Evolutionary conservation across 2,888 invertebrate genomes (phyloP).

Genomic region (Patella ulyssiponensis): DNA sequence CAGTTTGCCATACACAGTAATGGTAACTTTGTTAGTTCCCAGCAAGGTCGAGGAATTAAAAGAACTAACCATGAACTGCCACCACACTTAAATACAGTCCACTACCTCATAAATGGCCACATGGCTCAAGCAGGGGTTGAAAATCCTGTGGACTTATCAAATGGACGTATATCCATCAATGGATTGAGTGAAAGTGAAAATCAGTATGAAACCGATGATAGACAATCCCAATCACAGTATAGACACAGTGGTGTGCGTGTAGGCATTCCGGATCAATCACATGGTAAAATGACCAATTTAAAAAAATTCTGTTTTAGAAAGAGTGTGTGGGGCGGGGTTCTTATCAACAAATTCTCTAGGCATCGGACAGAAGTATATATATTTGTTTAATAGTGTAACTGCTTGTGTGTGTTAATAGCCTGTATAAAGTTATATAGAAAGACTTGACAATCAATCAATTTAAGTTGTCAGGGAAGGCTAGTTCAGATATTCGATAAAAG

Average conservation of each 20-base stretch:
- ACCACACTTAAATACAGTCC: slow-evolving; percentile 20
- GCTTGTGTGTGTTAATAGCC: too few relatives aligned
- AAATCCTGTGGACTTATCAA: slow-evolving; percentile 64
- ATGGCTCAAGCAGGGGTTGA: slow-evolving; percentile 57
- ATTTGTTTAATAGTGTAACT: too few relatives aligned
- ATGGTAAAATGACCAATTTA: slow-evolving; percentile 40
- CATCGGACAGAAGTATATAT: too few relatives aligned
- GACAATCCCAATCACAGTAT: slow-evolving; percentile 10
- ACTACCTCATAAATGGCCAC: slow-evolving; percentile 45
- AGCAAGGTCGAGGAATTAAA: slow-evolving; percentile 42
- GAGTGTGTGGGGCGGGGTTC: background rate
- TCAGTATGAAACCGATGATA: slow-evolving; percentile 13
- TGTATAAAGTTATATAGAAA: too few relatives aligned
- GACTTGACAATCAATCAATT: too few relatives aligned
- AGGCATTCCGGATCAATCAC: slow-evolving; percentile 58
- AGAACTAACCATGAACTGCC: slow-evolving; percentile 38
- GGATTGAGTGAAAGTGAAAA: slow-evolving; percentile 11
- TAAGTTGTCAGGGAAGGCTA: too few relatives aligned
- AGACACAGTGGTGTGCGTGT: slow-evolving; percentile 37
- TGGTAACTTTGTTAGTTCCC: slow-evolving; percentile 37
- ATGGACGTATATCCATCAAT: slow-evolving; percentile 24
- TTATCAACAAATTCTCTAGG: too few relatives aligned
- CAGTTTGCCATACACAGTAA: slow-evolving; percentile 40
- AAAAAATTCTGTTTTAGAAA: background rate
- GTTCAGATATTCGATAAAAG: too few relatives aligned